These are phyloP conservation scores for Octopus sinensis DNA, from an alignment of 1,140 invertebrate genomes.

Conservation along the genomic window DNA sequence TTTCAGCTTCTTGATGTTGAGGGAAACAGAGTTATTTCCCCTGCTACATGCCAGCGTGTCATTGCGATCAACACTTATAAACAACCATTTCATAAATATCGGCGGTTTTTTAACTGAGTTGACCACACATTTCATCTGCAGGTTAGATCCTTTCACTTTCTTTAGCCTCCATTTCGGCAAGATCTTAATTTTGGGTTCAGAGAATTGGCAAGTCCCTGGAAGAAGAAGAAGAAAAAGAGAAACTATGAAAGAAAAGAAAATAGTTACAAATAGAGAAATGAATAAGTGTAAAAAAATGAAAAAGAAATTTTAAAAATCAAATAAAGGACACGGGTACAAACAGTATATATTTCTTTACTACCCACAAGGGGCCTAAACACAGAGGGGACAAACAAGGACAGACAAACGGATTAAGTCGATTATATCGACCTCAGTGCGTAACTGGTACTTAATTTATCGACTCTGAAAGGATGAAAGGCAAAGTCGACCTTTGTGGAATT, in stretches of 20 bases:
- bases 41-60: background rate
- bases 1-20: background rate
- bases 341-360: no score
- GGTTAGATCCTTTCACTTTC: constrained; percentile 7
- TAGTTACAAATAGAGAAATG: background rate
- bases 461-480: no score
- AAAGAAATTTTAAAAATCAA: background rate
- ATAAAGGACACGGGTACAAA: background rate
- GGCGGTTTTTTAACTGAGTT: background rate
- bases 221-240: background rate
- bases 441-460: no score
- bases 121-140: constrained; percentile 6
- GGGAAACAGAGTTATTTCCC: background rate
- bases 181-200: background rate
- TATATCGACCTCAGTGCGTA: no score
- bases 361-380: no score
- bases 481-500: no score
- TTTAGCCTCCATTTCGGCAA: background rate
- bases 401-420: no score
- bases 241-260: background rate
- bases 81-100: constrained; percentile 1
- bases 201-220: background rate
- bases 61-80: background rate
- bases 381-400: no score
- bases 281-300: background rate